A percentile compares a stretch with the other conserved stretches of the same genome.
Evolutionary conservation across 2,888 invertebrate genomes (phyloP).

Genomic region (Euplagia quadripunctaria): DNA sequence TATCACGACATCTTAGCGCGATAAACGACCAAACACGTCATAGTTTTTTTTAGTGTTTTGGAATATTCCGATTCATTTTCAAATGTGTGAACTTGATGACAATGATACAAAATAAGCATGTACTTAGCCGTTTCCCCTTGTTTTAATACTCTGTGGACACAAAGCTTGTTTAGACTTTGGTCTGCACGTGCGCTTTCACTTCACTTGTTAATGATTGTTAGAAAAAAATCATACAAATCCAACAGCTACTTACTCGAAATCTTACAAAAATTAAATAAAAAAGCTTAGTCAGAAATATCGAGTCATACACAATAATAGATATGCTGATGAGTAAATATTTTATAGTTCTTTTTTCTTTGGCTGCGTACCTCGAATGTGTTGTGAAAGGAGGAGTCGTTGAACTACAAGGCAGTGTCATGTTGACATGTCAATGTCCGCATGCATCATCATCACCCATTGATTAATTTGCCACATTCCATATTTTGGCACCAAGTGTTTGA

Average conservation of each 20-base stretch:
- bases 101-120: neutral
- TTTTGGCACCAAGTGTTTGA: slow-evolving; percentile 50
- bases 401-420: slow-evolving; percentile 55
- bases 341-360: slow-evolving; percentile 39
- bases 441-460: slow-evolving; percentile 39
- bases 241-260: slow-evolving; percentile 16
- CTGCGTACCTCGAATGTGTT: slow-evolving; percentile 35
- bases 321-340: slow-evolving; percentile 44
- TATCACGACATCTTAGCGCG: neutral
- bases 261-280: slow-evolving; percentile 40
- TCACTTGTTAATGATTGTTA: slow-evolving; percentile 11
- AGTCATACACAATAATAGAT: slow-evolving; percentile 51
- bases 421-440: slow-evolving; percentile 64
- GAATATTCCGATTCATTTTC: neutral
- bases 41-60: neutral
- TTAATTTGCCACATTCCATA: slow-evolving; percentile 60
- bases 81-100: neutral
- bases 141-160: neutral
- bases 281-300: slow-evolving; percentile 45
- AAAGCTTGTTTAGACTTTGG: neutral
- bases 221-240: slow-evolving; percentile 18
- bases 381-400: slow-evolving; percentile 58
- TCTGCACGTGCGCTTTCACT: neutral
- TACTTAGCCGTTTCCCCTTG: neutral
- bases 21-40: neutral